Percentiles rank a stretch among this genome's conserved stretches.
These are phyloP conservation scores for Enteromius unitaeniatus DNA, from an alignment of 2,797 vertebrate species.

Conservation along the genomic window DNA sequence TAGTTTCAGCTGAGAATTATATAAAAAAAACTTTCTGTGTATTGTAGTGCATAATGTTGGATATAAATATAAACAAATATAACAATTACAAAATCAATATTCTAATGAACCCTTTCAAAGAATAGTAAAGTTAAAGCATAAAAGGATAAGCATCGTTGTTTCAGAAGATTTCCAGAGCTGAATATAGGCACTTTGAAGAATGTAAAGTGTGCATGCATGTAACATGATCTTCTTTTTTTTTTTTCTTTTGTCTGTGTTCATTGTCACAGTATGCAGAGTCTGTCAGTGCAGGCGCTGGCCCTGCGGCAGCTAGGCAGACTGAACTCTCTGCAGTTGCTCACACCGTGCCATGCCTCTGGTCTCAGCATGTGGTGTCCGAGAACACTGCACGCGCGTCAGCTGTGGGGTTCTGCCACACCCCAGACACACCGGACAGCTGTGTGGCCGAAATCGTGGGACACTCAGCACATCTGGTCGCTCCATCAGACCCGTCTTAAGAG, in stretches of 20 bases:
- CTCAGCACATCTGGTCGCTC: slow-evolving; percentile 64
- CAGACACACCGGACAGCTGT: slow-evolving; percentile 61
- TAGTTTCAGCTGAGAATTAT: neutral
- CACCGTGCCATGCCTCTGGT: slow-evolving; percentile 64
- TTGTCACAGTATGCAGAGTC: slow-evolving; percentile 70
- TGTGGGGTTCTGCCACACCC: slow-evolving; percentile 68
- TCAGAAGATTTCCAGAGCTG: neutral
- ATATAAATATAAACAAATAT: neutral
- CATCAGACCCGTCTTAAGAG: slow-evolving; percentile 85
- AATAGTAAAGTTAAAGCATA: neutral
- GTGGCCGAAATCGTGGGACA: slow-evolving; percentile 58
- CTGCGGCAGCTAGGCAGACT: slow-evolving; percentile 76
- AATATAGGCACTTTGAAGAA: neutral
- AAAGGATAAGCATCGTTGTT: neutral
- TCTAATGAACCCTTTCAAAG: neutral
- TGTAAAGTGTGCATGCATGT: neutral
- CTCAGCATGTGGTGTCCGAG: slow-evolving; percentile 72
- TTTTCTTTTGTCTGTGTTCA: slow-evolving; percentile 14
- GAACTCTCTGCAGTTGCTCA: slow-evolving; percentile 68
- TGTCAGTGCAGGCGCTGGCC: slow-evolving; percentile 74
- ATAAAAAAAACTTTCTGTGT: neutral
- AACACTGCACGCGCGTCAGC: slow-evolving; percentile 73
- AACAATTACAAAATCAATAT: too few relatives aligned
- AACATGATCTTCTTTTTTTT: neutral
- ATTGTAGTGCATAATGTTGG: neutral